Conservation (phyloP, 92 coral and sea anemone genomes). For the Paramuricea clavata region DNA sequence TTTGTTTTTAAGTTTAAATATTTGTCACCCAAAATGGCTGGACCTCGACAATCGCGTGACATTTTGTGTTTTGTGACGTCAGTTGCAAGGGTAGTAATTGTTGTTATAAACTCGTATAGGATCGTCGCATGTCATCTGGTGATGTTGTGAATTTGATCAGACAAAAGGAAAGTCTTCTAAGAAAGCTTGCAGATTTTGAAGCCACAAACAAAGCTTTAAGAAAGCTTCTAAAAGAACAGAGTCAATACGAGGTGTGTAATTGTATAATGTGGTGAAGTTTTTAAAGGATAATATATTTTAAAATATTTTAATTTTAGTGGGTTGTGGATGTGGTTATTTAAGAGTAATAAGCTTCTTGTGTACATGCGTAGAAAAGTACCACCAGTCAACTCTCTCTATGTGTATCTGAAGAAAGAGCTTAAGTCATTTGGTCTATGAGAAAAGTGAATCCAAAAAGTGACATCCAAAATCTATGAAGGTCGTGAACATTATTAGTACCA, state of each 20-base stretch:
- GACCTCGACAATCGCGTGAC: neutral
- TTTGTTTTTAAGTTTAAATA: neutral
- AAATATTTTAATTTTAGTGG: too few species aligned
- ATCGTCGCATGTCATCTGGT: conserved; percentile 90
- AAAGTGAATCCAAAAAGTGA: too few species aligned
- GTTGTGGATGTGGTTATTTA: too few species aligned
- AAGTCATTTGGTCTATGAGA: too few species aligned
- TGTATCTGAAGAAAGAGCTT: too few species aligned
- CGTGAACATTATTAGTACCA: too few species aligned
- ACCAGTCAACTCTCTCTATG: too few species aligned
- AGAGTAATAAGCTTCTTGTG: too few species aligned
- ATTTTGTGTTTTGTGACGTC: neutral
- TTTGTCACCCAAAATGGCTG: neutral
- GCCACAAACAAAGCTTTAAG: conserved; percentile 85
- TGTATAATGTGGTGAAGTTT: too few species aligned
- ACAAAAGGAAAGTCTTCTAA: conserved; percentile 85
- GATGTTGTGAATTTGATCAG: conserved; percentile 83
- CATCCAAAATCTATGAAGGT: too few species aligned
- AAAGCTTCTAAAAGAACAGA: conserved; percentile 84
- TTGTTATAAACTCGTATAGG: conserved; percentile 54
- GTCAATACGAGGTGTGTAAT: conserved; percentile 86
- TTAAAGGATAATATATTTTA: too few species aligned
- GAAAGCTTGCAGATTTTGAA: conserved; percentile 95
- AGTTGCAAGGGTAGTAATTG: neutral
- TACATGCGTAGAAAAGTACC: too few species aligned